Evolutionary conservation across 2,113 vertebrate species (phyloP).

Genomic region (Craseonycteris thonglongyai): DNA sequence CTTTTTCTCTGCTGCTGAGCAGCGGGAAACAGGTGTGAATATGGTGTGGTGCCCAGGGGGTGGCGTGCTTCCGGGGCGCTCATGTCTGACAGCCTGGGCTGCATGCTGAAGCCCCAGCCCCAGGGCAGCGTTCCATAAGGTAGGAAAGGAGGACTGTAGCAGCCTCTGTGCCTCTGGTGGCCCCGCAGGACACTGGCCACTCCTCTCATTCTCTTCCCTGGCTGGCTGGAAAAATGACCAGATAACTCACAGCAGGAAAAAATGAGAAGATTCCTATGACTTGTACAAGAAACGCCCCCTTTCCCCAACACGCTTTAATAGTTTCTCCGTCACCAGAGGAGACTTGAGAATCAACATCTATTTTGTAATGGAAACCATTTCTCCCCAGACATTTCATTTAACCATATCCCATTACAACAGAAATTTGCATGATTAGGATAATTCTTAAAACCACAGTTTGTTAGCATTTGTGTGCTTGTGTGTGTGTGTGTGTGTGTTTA

Average conservation of each 20-base stretch:
- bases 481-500: not conserved
- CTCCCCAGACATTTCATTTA: not conserved
- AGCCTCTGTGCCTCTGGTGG: not conserved
- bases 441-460: not conserved
- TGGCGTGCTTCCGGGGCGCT: not conserved
- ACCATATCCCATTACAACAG: not conserved
- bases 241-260: not conserved
- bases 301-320: not conserved
- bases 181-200: not conserved
- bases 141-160: not conserved
- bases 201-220: not conserved
- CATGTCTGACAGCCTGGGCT: fast-evolving
- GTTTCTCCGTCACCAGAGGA: not conserved
- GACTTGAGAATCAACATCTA: not conserved
- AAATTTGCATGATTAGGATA: not conserved
- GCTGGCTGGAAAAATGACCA: not conserved
- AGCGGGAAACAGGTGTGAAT: too few relatives aligned
- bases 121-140: fast-evolving
- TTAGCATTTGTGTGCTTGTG: not conserved
- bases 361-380: not conserved
- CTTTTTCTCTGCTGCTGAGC: not conserved
- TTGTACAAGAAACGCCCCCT: not conserved
- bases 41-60: not conserved
- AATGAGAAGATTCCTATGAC: not conserved
- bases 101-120: fast-evolving